phyloP scores from a whole-genome alignment of 1,140 invertebrate species.

The Amyelois transitella region DNA sequence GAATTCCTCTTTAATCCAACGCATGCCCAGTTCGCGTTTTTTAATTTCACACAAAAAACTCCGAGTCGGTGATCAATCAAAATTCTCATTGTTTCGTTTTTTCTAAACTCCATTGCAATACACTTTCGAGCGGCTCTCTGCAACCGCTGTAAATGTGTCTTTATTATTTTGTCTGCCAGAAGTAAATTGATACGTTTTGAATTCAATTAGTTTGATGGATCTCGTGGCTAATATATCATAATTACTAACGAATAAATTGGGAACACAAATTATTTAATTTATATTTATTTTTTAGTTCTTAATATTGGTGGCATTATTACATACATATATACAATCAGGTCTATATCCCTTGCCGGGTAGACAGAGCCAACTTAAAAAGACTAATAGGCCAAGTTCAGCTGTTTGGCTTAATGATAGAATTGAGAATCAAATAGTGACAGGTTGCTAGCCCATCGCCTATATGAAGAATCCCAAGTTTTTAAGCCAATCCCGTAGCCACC shows the following conservation, averaged over 20 bases:
- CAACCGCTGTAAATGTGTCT: constrained; percentile 67
- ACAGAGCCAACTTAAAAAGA: too few relatives aligned
- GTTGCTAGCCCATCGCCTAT: too few relatives aligned
- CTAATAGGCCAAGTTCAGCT: too few relatives aligned
- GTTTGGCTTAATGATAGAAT: too few relatives aligned
- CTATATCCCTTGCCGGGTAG: too few relatives aligned
- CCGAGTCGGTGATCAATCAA: constrained; percentile 71
- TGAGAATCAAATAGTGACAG: too few relatives aligned
- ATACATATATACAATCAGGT: too few relatives aligned
- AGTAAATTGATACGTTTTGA: constrained; percentile 65
- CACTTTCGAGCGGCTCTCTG: constrained; percentile 58
- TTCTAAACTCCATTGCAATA: constrained; percentile 67
- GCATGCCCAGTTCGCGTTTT: constrained; percentile 66
- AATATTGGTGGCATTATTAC: too few relatives aligned
- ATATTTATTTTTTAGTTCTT: too few relatives aligned
- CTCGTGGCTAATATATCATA: constrained; percentile 16
- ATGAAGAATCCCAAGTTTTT: too few relatives aligned
- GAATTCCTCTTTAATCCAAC: constrained; percentile 70
- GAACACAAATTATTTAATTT: too few relatives aligned
- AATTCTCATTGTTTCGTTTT: constrained; percentile 56
- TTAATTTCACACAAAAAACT: constrained; percentile 72
- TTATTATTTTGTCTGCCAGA: constrained; percentile 69
- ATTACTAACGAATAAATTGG: constrained; percentile 3
- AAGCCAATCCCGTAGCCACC: too few relatives aligned
- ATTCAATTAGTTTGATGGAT: constrained; percentile 66